Evolutionary conservation across 2,888 invertebrate species (phyloP).

Genomic region (Zhuqinia jingwanae): DNA sequence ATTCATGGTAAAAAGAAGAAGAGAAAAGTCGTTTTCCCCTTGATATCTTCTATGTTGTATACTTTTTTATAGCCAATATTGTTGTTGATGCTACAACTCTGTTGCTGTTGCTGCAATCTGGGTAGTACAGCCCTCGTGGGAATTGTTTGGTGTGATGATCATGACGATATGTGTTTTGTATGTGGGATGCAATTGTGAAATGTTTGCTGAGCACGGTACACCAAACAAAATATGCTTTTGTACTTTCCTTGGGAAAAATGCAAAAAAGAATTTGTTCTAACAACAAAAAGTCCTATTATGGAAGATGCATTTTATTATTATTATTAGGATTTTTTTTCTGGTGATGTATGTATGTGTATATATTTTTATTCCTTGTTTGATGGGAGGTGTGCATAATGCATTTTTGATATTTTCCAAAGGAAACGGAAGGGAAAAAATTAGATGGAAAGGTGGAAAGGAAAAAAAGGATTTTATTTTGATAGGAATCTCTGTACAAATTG

Average conservation of each 20-base stretch:
- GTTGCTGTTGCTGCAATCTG: conserved; percentile 17
- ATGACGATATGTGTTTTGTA: conserved; percentile 53
- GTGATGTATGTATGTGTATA: no score
- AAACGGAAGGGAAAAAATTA: conserved; percentile 10
- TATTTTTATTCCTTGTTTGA: not conserved
- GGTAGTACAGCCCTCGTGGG: conserved; percentile 45
- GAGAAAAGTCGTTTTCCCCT: not conserved
- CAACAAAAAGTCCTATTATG: not conserved
- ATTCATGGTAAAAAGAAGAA: not conserved
- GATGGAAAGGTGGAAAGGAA: conserved; percentile 5
- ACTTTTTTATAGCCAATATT: conserved; percentile 16
- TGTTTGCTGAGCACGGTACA: conserved; percentile 26
- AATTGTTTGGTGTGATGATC: conserved; percentile 40
- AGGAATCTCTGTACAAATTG: conserved; percentile 49
- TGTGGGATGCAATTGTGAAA: conserved; percentile 52
- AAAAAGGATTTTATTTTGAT: conserved; percentile 41
- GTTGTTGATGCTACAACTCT: no score
- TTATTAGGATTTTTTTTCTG: not conserved
- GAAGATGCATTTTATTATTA: conserved; percentile 43
- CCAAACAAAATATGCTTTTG: conserved; percentile 41
- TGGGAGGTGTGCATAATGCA: conserved; percentile 43
- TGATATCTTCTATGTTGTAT: conserved; percentile 26
- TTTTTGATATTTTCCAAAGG: conserved; percentile 34
- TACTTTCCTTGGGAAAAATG: conserved; percentile 17
- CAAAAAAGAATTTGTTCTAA: not conserved